Conservation (phyloP, 2,113 vertebrate species). For the Sciurus niger region DNA sequence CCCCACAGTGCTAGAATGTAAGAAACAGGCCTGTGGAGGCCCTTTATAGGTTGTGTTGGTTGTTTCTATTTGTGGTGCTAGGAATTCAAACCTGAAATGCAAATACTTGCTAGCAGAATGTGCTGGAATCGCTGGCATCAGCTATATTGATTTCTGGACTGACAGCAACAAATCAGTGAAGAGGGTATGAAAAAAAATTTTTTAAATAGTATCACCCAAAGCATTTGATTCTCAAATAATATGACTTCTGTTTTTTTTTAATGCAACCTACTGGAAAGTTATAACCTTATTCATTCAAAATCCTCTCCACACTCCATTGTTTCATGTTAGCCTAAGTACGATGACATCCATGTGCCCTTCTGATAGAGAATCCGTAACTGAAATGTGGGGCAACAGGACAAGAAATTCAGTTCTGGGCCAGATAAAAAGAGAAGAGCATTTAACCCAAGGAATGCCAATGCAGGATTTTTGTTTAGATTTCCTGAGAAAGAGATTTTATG, state of each 20-base stretch:
- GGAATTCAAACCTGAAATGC: neutral
- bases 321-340: neutral
- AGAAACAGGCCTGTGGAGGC: neutral
- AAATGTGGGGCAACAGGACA: neutral
- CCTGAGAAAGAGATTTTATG: neutral
- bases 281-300: neutral
- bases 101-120: slow-evolving; percentile 47
- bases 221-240: slow-evolving; percentile 38
- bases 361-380: neutral
- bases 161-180: neutral
- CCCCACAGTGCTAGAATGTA: fast-evolving
- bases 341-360: neutral
- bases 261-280: neutral
- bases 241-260: neutral
- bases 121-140: neutral
- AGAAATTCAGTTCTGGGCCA: neutral
- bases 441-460: neutral
- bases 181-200: neutral
- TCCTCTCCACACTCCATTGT: neutral
- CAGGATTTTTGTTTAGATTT: neutral
- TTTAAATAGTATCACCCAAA: neutral
- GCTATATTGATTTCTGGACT: neutral
- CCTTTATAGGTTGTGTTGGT: neutral
- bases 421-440: neutral
- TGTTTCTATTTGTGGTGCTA: neutral